Conservation (phyloP, 2,797 vertebrate species). For the Molossus alvarezi region DNA sequence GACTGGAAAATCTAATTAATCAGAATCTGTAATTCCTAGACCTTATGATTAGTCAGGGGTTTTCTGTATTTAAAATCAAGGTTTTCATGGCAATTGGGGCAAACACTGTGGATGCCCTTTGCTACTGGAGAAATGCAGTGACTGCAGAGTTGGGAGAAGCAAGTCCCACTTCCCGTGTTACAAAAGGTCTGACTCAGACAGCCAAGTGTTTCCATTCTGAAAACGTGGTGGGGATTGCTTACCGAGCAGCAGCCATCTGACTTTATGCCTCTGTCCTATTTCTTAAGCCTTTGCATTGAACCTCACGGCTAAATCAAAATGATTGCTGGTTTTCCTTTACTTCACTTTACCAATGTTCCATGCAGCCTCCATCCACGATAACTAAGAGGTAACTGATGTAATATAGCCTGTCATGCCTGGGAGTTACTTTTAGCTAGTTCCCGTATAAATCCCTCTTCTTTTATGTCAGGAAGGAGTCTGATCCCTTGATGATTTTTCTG, state of each 20-base stretch:
- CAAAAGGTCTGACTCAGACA: not conserved
- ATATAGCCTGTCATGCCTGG: not conserved
- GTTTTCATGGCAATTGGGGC: not conserved
- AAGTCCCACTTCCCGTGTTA: not conserved
- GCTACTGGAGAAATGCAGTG: not conserved
- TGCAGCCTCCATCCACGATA: not conserved
- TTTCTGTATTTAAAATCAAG: conserved; percentile 60
- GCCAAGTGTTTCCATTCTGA: not conserved
- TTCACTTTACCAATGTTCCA: not conserved
- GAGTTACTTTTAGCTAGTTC: not conserved
- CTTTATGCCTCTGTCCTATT: rapidly evolving
- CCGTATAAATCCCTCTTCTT: not conserved
- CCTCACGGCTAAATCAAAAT: not conserved
- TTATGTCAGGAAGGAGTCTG: not conserved
- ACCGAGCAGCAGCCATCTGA: not conserved
- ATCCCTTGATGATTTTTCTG: not conserved
- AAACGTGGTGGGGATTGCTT: rapidly evolving
- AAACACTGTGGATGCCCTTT: not conserved
- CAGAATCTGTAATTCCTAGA: not conserved
- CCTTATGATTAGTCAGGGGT: conserved; percentile 37
- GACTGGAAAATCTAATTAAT: conserved; percentile 70
- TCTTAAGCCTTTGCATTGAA: not conserved
- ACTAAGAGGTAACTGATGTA: not conserved
- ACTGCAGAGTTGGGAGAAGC: not conserved
- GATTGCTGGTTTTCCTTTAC: not conserved